Evolutionary conservation across 2,113 vertebrate species (phyloP).

Genomic region (Corythaixoides concolor): DNA sequence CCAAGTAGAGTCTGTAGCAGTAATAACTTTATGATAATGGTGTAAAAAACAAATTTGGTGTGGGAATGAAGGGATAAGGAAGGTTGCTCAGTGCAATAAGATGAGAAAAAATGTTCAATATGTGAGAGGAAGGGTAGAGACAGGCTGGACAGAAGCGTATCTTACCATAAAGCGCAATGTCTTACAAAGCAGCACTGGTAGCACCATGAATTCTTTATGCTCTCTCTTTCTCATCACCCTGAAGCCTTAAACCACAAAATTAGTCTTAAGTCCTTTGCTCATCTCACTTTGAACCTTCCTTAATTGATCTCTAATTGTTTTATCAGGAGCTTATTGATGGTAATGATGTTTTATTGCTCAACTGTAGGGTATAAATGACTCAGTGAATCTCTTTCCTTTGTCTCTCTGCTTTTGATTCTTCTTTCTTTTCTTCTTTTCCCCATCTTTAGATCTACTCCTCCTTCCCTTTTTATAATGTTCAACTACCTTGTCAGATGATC

Average conservation of each 20-base stretch:
- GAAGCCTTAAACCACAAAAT: not conserved
- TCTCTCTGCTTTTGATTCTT: not conserved
- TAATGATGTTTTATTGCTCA: not conserved
- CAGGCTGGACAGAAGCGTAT: accelerated
- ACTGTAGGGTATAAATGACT: not conserved
- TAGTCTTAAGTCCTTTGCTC: not conserved
- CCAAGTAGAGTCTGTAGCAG: not conserved
- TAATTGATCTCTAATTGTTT: not conserved
- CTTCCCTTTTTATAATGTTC: not conserved
- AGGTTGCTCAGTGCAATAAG: not conserved
- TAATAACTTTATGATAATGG: not conserved
- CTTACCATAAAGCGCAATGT: accelerated
- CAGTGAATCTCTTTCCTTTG: not conserved
- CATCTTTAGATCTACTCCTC: not conserved
- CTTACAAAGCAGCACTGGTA: not conserved
- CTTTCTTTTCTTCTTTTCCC: not conserved
- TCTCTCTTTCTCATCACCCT: not conserved
- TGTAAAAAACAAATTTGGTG: not conserved
- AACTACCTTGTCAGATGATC: not conserved
- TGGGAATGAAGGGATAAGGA: not conserved
- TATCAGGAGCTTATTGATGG: not conserved
- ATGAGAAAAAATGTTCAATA: not conserved
- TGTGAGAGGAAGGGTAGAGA: not conserved
- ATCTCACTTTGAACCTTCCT: not conserved
- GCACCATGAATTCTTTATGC: not conserved